Evolutionary conservation across 1,140 invertebrate species (phyloP).

Genomic region (Ladona fulva): DNA sequence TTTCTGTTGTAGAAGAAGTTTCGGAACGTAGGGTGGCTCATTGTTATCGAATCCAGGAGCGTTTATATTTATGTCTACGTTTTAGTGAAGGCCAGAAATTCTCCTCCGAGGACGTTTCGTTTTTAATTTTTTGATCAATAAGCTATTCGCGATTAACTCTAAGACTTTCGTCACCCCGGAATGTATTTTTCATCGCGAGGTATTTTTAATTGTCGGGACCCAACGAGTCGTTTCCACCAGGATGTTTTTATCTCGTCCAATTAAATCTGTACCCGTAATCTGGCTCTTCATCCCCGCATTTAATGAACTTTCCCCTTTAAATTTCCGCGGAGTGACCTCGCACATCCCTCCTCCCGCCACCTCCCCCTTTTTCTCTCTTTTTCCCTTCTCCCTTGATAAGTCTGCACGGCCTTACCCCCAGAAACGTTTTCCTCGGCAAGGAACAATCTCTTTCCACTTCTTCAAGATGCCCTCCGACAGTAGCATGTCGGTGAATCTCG

Average conservation of each 20-base stretch:
- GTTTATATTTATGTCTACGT: too few relatives aligned
- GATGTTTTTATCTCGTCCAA: not conserved
- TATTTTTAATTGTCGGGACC: too few relatives aligned
- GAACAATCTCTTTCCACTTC: not conserved
- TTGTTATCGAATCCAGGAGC: too few relatives aligned
- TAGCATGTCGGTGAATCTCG: not conserved
- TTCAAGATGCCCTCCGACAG: not conserved
- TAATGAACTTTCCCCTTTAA: not conserved
- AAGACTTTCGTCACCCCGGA: too few relatives aligned
- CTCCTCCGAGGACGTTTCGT: too few relatives aligned
- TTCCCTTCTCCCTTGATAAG: not conserved
- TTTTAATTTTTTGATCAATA: too few relatives aligned
- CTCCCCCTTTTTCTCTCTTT: not conserved
- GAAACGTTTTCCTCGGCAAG: not conserved
- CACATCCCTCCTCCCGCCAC: not conserved
- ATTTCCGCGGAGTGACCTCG: constrained; percentile 1
- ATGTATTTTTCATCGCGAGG: too few relatives aligned
- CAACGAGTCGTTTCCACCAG: too few relatives aligned
- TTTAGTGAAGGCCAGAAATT: too few relatives aligned
- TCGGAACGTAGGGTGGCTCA: too few relatives aligned
- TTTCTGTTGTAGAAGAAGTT: too few relatives aligned
- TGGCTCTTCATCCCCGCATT: not conserved
- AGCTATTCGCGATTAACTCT: too few relatives aligned
- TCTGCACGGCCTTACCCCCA: not conserved
- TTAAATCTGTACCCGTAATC: not conserved